These are phyloP conservation scores for Aptenodytes patagonicus DNA, from an alignment of 2,113 vertebrate genomes.

Conservation along the genomic window DNA sequence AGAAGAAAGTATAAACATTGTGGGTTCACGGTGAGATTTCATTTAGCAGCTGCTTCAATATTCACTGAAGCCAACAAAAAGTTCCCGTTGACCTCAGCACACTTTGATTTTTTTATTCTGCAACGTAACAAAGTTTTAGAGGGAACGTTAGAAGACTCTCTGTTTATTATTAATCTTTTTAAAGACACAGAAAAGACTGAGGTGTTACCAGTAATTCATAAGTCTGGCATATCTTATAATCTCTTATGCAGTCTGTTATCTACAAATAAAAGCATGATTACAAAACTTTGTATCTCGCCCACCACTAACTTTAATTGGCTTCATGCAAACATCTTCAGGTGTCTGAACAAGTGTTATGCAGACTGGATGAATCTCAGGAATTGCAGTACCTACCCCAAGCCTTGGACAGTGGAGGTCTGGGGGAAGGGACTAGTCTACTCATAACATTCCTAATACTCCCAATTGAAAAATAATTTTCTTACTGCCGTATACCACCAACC, in stretches of 20 bases:
- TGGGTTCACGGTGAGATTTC: neutral
- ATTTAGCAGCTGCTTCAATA: neutral
- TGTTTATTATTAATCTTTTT: neutral
- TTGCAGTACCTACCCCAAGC: neutral
- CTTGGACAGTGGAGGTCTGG: neutral
- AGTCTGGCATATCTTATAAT: neutral
- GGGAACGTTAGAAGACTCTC: neutral
- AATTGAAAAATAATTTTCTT: neutral
- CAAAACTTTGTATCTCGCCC: neutral
- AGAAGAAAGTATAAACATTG: neutral
- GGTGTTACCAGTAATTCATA: neutral
- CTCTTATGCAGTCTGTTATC: neutral
- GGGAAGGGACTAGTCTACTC: neutral
- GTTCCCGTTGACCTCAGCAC: neutral
- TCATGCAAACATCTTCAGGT: neutral
- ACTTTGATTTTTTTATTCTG: conserved; percentile 18
- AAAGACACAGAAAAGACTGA: neutral
- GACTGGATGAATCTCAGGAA: neutral
- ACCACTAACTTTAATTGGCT: neutral
- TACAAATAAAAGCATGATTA: neutral
- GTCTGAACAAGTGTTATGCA: neutral
- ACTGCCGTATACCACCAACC: rapidly evolving
- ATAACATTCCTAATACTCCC: neutral
- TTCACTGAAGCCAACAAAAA: neutral
- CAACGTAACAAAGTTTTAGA: conserved; percentile 4